Conservation (phyloP, 2,888 invertebrate genomes). For the Chrysolina oricalcia region DNA sequence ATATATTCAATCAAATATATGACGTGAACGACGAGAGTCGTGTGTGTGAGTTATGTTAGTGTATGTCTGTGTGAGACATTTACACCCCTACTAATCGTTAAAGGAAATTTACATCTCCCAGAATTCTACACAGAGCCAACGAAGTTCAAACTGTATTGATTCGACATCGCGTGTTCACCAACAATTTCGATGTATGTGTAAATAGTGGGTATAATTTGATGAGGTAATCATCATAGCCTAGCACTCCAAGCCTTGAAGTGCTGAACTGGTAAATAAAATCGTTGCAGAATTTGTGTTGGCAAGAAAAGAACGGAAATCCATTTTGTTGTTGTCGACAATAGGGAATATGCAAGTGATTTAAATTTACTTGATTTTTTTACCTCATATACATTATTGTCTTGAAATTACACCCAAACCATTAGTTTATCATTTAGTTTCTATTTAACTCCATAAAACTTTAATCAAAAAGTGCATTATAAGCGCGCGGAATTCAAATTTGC, state of each 20-base stretch:
- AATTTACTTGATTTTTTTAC: too few species aligned
- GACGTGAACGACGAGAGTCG: constrained; percentile 37
- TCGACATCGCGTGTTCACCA: constrained; percentile 8
- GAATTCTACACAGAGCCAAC: neutral
- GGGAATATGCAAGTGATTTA: too few species aligned
- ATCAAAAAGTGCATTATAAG: too few species aligned
- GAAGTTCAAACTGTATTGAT: constrained; percentile 13
- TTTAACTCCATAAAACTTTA: too few species aligned
- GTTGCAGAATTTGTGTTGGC: too few species aligned
- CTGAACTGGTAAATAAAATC: too few species aligned
- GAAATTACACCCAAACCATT: too few species aligned
- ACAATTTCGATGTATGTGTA: constrained; percentile 11
- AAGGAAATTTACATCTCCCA: constrained; percentile 23
- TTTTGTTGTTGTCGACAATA: too few species aligned
- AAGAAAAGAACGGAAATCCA: too few species aligned
- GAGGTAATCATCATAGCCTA: neutral
- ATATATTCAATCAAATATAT: constrained; percentile 44
- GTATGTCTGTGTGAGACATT: constrained; percentile 15
- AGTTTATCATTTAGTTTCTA: too few species aligned
- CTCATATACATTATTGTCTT: too few species aligned
- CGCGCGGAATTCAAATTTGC: too few species aligned
- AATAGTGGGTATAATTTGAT: constrained; percentile 17
- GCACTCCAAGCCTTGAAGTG: neutral
- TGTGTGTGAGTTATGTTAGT: constrained; percentile 31
- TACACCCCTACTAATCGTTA: constrained; percentile 13